Evolutionary conservation across 2,797 vertebrate genomes (phyloP).

Genomic region (Mus caroli): DNA sequence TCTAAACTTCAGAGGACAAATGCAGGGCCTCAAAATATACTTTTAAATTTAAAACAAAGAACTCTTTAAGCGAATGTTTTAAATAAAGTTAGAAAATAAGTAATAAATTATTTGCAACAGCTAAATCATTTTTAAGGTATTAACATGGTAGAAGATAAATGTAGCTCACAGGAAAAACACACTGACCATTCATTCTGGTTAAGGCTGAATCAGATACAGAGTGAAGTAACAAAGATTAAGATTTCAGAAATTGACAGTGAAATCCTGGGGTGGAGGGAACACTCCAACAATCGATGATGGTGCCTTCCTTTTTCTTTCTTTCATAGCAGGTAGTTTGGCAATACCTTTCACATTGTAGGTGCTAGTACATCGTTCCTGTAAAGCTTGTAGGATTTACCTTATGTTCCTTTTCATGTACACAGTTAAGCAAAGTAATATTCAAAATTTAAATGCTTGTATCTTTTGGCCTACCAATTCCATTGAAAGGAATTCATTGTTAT

Average conservation of each 20-base stretch:
- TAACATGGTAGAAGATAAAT: slow-evolving; percentile 36
- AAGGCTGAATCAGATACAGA: not conserved
- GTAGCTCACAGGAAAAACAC: slow-evolving; percentile 18
- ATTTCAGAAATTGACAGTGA: not conserved
- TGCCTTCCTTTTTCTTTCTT: not conserved
- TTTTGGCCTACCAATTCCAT: slow-evolving; percentile 24
- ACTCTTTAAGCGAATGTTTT: not conserved
- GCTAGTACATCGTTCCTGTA: not conserved
- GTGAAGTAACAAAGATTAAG: slow-evolving; percentile 21
- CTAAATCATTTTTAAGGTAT: slow-evolving; percentile 63
- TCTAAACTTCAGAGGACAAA: slow-evolving; percentile 55
- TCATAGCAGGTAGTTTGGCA: not conserved
- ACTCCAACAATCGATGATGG: not conserved
- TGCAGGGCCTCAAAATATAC: slow-evolving; percentile 32
- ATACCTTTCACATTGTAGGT: slow-evolving; percentile 55
- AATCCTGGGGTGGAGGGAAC: not conserved
- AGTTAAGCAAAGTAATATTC: not conserved
- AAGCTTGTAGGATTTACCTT: slow-evolving; percentile 26
- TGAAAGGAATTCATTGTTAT: not conserved
- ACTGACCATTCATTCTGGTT: not conserved
- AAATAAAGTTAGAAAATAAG: slow-evolving; percentile 51
- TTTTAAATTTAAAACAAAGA: slow-evolving; percentile 36
- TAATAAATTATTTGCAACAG: slow-evolving; percentile 52
- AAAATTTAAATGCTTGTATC: slow-evolving; percentile 4
- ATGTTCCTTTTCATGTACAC: slow-evolving; percentile 9